These are phyloP conservation scores for Geotrupes spiniger DNA, from an alignment of 2,888 invertebrate species.

Conservation along the genomic window DNA sequence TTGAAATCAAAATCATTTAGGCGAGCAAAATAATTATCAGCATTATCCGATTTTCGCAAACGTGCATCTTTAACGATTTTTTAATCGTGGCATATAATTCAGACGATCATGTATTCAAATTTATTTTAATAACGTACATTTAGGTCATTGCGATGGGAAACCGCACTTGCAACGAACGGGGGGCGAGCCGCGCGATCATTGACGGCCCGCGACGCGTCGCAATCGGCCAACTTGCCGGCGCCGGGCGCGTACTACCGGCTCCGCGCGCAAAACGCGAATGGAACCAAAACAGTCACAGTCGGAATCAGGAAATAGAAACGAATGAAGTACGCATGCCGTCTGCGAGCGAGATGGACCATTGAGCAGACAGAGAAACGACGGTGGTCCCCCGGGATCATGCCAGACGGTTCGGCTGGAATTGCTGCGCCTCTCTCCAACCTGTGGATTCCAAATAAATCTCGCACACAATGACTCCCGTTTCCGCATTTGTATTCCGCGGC, in stretches of 20 bases:
- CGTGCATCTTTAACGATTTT: no score
- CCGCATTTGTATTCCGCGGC: slow-evolving; percentile 32
- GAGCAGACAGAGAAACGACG: slow-evolving; percentile 45
- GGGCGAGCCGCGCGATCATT: not conserved
- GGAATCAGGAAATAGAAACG: slow-evolving; percentile 39
- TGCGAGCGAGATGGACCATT: slow-evolving; percentile 44
- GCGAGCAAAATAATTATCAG: no score
- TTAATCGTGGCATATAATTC: no score
- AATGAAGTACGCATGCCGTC: slow-evolving; percentile 42
- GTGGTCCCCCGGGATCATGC: slow-evolving; percentile 42
- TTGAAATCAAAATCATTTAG: no score
- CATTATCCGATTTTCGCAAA: no score
- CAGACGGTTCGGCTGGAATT: slow-evolving; percentile 45
- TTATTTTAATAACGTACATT: no score
- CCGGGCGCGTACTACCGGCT: not conserved
- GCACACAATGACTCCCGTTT: slow-evolving; percentile 32
- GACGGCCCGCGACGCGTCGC: slow-evolving; percentile 5
- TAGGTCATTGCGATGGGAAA: no score
- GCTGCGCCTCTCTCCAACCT: slow-evolving; percentile 43
- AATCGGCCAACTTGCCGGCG: slow-evolving; percentile 5
- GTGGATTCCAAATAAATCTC: slow-evolving; percentile 52
- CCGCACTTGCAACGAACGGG: not conserved
- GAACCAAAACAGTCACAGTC: slow-evolving; percentile 28
- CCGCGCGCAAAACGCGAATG: slow-evolving; percentile 10
- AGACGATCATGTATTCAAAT: no score